Base-by-base conservation (phyloP, 1,140 invertebrate species). In the Plodia interpunctella region DNA sequence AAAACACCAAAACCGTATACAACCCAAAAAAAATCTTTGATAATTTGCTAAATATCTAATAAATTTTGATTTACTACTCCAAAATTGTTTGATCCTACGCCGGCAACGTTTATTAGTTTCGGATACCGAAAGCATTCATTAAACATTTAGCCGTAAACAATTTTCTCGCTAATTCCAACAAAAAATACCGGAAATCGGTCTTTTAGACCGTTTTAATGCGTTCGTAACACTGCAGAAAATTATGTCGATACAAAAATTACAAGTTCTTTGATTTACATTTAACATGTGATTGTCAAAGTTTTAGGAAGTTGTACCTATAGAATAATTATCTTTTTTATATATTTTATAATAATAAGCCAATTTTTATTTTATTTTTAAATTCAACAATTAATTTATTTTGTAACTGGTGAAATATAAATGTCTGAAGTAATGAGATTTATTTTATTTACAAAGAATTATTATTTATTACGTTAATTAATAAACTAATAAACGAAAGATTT, bases 181-280 rank as follows among this genome's bases (percentile, higher is more conserved):
- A 44, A 44, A 44, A 44, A 44, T 44, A 44, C 38, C 38, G 38
- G 38, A 44, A 44, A 44, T 44, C 38, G 38, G 38, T 17, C 13
- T 44, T 44, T 44, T 44, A 44, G n/a, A 44, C 15, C 13, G 10
- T n/a, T 44, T 44, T 44, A 15, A 15, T 44, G 38, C 13, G 13
- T 44, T 44, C n/a, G 13, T 44, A 44, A 44, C 38, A 44, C 38
- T n/a, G 38, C 38, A 15, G 13, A 44, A 44, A 44, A 44, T 44
- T 44, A 17, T n/a, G 13, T n/a, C 13, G 38, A 2, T 15, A 44
- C 13, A 44, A 0, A 44, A 44, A 44, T 15, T 44, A 44, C 15
- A 15, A 44, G 15, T 15, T 4, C 13, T 44, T 44, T 44, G 38
- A 44, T 15, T 44, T 44, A 15, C 15, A 15, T 44, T 44, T 35